Conservation (phyloP, 2,113 vertebrate genomes). For the Phasianus colchicus region DNA sequence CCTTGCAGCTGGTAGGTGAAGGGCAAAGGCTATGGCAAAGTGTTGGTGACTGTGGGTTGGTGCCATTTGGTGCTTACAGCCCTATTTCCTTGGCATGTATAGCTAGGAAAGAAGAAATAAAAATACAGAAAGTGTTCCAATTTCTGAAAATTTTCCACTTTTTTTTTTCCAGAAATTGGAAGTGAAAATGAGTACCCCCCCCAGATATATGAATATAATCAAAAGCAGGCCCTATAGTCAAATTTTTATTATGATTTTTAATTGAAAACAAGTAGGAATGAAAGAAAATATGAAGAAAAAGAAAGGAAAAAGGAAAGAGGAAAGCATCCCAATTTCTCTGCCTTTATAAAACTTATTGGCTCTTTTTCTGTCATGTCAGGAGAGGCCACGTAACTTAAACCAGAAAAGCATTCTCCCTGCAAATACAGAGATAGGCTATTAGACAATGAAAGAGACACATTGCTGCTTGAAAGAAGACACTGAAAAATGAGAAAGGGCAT, state of each 20-base stretch:
- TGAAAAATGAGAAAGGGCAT: neutral
- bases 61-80: accelerated
- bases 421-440: neutral
- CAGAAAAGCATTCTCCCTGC: neutral
- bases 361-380: neutral
- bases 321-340: neutral
- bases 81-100: neutral
- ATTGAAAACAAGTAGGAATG: neutral
- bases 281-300: neutral
- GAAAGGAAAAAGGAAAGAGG: neutral
- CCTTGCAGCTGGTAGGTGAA: neutral
- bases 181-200: accelerated
- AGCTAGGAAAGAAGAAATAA: neutral
- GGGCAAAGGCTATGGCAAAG: neutral
- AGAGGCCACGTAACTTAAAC: neutral
- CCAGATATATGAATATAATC: accelerated
- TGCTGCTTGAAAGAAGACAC: neutral
- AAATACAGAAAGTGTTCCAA: neutral
- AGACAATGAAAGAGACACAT: neutral
- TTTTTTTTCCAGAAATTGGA: neutral
- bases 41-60: neutral
- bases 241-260: neutral
- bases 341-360: neutral
- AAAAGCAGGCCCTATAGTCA: neutral
- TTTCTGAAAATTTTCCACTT: neutral